These are phyloP conservation scores for Sisor rabdophorus DNA, from an alignment of 2,113 vertebrate species.

Conservation along the genomic window DNA sequence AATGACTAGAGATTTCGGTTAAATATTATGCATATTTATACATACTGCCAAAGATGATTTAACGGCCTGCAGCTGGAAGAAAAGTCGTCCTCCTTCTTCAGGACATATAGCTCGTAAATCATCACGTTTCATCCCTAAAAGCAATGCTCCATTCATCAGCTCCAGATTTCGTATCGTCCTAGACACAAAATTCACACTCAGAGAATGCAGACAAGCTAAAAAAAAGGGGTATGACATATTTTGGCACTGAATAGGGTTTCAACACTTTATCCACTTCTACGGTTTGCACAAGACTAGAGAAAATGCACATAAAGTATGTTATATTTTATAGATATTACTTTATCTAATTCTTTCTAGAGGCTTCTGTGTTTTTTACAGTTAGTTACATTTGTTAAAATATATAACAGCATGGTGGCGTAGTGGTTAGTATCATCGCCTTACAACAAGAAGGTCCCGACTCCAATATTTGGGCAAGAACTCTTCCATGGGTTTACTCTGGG, in stretches of 20 bases:
- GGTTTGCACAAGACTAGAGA: too few species aligned
- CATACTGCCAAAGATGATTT: constrained; percentile 69
- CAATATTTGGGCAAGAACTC: too few species aligned
- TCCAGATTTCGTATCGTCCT: constrained; percentile 79
- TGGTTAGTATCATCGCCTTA: too few species aligned
- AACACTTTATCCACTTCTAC: background rate
- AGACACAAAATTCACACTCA: background rate
- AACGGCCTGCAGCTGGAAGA: constrained; percentile 74
- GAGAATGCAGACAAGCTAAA: background rate
- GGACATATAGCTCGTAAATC: constrained; percentile 77
- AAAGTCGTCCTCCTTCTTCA: constrained; percentile 76
- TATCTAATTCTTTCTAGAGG: background rate
- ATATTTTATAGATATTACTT: background rate
- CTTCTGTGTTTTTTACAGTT: background rate
- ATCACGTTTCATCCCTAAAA: constrained; percentile 72
- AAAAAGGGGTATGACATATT: background rate
- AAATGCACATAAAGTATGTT: background rate
- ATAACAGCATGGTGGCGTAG: too few species aligned
- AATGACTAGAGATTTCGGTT: background rate
- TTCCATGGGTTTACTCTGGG: too few species aligned
- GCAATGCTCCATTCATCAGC: constrained; percentile 71
- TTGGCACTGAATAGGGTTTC: background rate
- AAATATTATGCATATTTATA: constrained; percentile 43
- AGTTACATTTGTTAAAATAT: background rate
- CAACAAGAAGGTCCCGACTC: too few species aligned